Evolutionary conservation across 2,113 vertebrate genomes (phyloP), one percentile per base, ranked within the genome.

Genomic region (Zootoca vivipara): DNA sequence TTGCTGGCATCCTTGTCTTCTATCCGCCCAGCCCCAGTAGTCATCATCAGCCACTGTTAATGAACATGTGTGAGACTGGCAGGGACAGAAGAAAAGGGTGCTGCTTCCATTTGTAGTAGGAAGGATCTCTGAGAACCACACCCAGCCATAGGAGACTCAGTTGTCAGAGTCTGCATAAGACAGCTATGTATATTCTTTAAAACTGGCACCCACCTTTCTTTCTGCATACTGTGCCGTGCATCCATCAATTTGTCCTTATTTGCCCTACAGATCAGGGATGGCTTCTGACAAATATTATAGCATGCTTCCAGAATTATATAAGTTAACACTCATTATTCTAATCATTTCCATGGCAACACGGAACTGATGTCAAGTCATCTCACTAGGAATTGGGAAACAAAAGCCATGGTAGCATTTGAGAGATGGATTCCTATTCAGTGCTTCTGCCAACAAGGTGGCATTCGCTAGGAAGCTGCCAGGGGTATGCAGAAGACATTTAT

Each of bases 331-430:
- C 46, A 20, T 80, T 42, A 42, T 8, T 18, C 20, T 65, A 89
- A 65, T 64, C 78, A 89, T 92, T 83, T 65, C 67, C 0, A 0
- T 26, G 46, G 24, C 72, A 62, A 28, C 12, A 64, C 24, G 1
- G 80, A 0, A 52, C 0, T 89, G 4, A 72, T 65, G 69, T 81
- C 28, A 73, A 62, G 46, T 79, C 73, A 79, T 72, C 65, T 79
- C 46, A 33, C 35, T 89, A 16, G 67, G 13, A 84, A 79, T 20
- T 46, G 65, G 67, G 38, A 26, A 24, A 46, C 33, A 20, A 56
- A 88, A 62, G 64, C 35, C 10, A 7, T 33, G 67, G 52, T 22
- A 79, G 78, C 52, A 28, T n/a, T 30, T 26, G 20, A 33, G 35
- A 85, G 30, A 56, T 73, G 18, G 35, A 82, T 56, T 79, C 12